Conservation (phyloP, 2,113 vertebrate genomes). For the Lepidothrix coronata region DNA sequence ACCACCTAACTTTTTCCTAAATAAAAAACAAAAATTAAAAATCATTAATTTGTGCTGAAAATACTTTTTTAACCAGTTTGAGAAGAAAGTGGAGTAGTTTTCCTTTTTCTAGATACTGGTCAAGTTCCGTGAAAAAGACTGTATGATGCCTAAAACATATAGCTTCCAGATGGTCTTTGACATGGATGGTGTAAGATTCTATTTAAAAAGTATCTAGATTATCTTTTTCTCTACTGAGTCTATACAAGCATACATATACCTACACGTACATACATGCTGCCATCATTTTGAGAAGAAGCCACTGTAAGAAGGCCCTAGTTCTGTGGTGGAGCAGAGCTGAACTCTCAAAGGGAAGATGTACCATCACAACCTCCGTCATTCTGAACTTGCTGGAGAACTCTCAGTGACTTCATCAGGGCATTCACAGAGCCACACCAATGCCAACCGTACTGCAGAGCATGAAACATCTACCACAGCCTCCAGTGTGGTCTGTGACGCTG, state of each 20-base stretch:
- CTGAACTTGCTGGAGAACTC: neutral
- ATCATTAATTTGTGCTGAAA: neutral
- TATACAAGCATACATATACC: neutral
- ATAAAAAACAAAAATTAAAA: neutral
- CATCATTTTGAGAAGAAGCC: neutral
- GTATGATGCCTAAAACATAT: neutral
- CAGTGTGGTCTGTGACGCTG: rapidly evolving
- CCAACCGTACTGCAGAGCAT: rapidly evolving
- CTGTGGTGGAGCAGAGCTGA: neutral
- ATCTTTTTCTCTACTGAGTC: neutral
- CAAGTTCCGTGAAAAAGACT: neutral
- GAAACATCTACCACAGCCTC: neutral
- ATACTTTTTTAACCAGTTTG: neutral
- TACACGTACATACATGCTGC: rapidly evolving
- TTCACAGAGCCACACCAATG: neutral
- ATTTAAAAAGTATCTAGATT: neutral
- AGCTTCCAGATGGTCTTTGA: neutral
- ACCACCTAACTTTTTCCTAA: neutral
- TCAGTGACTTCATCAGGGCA: neutral
- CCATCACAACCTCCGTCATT: neutral
- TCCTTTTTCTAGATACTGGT: neutral
- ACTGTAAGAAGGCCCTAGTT: neutral
- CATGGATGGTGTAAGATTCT: neutral
- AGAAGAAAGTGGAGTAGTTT: neutral
- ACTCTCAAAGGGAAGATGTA: neutral